Base-by-base conservation (phyloP, 2,888 invertebrate species). In the Apamea monoglypha region DNA sequence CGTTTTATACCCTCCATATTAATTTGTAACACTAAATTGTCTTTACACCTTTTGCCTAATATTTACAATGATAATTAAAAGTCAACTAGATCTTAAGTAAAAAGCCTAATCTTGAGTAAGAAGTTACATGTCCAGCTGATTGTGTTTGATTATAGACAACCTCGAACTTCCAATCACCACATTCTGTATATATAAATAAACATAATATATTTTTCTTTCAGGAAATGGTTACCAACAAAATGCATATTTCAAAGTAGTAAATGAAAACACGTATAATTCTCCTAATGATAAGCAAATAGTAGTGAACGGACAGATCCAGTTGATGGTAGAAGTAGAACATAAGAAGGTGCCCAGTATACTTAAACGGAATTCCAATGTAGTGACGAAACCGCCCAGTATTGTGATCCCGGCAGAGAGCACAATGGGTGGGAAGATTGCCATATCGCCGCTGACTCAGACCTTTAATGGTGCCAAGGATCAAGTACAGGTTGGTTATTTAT, bases 231-330 rank as follows among this genome's bases (percentile, higher is more conserved):
- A 91, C 78, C 87, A 91, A 29, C 92, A 93, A 86, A 95, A 95
- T 90, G 91, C 95, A 7, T 95, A 93, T 84, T 96, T 94, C 77
- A 96, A 96, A 91, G 95, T 97, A n/a, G 94, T 95, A 1, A 97
- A 97, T 91, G 96, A 97, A 88, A 94, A 95, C 77, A 74, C 84
- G 2, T 92, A 86, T 82, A 89, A 89, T 79, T 47, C 88, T 29
- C 91, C 92, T 53, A 90, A 87, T 59, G 94, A 94, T 32, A 93
- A 88, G 40, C 91, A 92, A 76, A 90, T 85, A 67, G 72, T 89
- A 40, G 76, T 91, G 14, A 92, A 93, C 81, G 91, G 92, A 66
- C 92, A 92, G 81, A 91, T 93, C 21, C 92, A 93, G 68, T 85
- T 95, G 64, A 88, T 93, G 72, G 86, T 94, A 25, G 94, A 94